Evolutionary conservation across 2,113 vertebrate species (phyloP), one percentile per base, ranked within the genome.

Genomic region (Motacilla tschutschensis): DNA sequence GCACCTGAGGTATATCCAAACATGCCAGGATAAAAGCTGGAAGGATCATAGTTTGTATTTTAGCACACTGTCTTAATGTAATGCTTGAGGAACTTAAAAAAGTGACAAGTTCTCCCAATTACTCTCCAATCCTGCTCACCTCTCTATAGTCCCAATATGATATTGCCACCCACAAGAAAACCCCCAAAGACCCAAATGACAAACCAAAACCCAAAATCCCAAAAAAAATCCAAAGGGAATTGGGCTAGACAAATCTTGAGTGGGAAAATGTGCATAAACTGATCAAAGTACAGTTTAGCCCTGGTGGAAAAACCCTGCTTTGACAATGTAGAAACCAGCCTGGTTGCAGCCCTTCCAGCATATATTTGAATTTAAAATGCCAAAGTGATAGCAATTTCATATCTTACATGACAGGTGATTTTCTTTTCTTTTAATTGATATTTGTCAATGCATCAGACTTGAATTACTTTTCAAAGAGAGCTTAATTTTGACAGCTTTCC

Each of bases 401-500:
- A 78, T 88, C 12, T 64, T 38, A 69, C 46, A 18, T 70, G n/a
- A 14, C 33, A 50, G 21, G 31, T 62, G 38, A 41, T 50, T 63
- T 47, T 41, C 35, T 70, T 85, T 35, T 22, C 5, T 60, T 65
- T 73, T 89, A 55, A 60, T 67, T 88, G 17, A 57, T 88, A 90
- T 59, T 91, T 87, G 51, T 87, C 71, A 79, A 50, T 87, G 83
- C n/a, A 87, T 85, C 73, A 77, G 74, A 57, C 24, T 76, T 50
- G 19, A 88, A 66, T 62, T 76, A 22, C 21, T 84, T 79, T 72
- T 81, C 40, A 58, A 72, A 84, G 64, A 55, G 55, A 70, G 64
- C 15, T 84, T 73, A 73, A 79, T 90, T 93, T 41, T 76, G 71
- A 70, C 67, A 87, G 9, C 15, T 25, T 82, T 94, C 87, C 89